These are phyloP conservation scores for Nixonia krombeini DNA, from an alignment of 1,140 invertebrate species.

Conservation along the genomic window DNA sequence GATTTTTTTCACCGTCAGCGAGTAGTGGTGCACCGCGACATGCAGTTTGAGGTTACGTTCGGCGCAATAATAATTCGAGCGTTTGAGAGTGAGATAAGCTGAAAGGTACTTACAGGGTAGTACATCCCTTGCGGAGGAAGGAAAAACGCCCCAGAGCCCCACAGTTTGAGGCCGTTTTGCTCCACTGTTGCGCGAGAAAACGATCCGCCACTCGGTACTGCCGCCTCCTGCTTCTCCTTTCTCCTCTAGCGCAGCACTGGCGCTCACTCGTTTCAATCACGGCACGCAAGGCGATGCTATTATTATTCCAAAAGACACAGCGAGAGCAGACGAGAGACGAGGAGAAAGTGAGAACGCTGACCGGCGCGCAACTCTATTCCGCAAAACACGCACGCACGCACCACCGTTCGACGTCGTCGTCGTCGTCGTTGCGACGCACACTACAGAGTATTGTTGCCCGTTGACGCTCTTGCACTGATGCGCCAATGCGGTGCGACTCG, in stretches of 20 bases:
- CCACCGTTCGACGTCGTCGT: too few relatives aligned
- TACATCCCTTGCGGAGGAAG: conserved; percentile 94
- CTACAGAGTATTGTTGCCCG: too few relatives aligned
- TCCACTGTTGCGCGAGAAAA: conserved; percentile 67
- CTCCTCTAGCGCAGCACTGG: background rate
- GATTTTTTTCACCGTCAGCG: too few relatives aligned
- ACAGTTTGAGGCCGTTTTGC: conserved; percentile 91
- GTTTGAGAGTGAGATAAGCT: conserved; percentile 1
- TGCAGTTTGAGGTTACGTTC: background rate
- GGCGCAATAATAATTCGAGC: background rate
- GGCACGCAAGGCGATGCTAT: conserved; percentile 6
- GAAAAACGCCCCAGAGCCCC: conserved; percentile 92
- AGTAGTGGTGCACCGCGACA: too few relatives aligned
- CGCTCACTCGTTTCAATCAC: conserved; percentile 15
- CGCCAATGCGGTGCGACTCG: too few relatives aligned
- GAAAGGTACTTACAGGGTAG: conserved; percentile 84
- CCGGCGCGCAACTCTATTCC: conserved; percentile 5
- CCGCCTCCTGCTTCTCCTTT: conserved; percentile 30
- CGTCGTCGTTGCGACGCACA: too few relatives aligned
- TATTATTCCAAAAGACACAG: conserved; percentile 12
- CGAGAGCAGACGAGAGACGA: background rate
- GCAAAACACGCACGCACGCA: background rate
- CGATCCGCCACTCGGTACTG: conserved; percentile 51
- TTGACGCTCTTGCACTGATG: too few relatives aligned
- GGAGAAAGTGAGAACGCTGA: background rate